phyloP scores from a whole-genome alignment of 2,113 vertebrate species.

The Carassius auratus region DNA sequence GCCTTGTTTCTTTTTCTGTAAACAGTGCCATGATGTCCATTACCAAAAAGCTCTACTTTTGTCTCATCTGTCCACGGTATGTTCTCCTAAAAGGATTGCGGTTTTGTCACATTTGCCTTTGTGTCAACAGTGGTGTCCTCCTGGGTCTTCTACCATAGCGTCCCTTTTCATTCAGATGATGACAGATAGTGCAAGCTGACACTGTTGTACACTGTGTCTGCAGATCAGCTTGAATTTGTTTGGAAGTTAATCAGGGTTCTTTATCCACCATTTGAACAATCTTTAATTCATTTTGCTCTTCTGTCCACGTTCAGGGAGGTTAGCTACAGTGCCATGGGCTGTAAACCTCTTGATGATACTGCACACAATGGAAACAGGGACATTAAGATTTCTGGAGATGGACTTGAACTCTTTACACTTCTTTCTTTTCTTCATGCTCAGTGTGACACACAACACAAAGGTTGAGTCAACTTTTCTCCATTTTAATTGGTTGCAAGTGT shows the following conservation, averaged over 20 bases:
- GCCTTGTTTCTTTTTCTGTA: not conserved
- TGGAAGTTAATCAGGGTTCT: not conserved
- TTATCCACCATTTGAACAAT: not conserved
- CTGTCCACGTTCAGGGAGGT: not conserved
- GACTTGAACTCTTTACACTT: not conserved
- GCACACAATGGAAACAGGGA: not conserved
- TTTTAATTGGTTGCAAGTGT: not conserved
- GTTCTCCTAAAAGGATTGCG: not conserved
- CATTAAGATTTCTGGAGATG: not conserved
- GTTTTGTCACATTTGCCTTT: not conserved
- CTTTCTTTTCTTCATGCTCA: not conserved
- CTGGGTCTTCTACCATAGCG: not conserved
- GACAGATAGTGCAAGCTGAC: not conserved
- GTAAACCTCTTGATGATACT: not conserved
- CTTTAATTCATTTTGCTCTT: not conserved
- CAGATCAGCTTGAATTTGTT: not conserved
- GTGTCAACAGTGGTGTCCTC: not conserved
- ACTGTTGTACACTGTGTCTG: not conserved
- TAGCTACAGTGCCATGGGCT: not conserved
- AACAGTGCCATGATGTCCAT: not conserved
- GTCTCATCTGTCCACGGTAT: not conserved
- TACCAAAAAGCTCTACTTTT: not conserved
- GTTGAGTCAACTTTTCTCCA: not conserved
- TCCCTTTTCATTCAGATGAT: not conserved
- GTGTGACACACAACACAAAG: not conserved